Evolutionary conservation across 2,888 invertebrate species (phyloP).

Genomic region (Diarsia mendica): DNA sequence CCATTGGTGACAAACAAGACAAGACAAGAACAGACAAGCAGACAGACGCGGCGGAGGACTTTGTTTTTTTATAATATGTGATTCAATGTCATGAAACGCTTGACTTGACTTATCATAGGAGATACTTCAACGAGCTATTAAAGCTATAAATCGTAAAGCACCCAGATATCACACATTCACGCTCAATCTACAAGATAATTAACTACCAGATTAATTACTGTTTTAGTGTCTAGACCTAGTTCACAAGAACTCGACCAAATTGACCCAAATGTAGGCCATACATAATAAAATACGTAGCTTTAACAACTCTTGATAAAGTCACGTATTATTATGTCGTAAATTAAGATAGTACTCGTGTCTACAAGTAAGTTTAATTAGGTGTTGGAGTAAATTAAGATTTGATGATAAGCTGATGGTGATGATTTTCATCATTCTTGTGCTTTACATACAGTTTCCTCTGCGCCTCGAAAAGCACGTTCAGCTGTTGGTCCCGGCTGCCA

Average conservation of each 20-base stretch:
- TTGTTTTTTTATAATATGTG: too few species aligned
- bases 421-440: too few species aligned
- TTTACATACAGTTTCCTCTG: too few species aligned
- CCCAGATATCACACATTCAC: constrained; percentile 37
- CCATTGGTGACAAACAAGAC: too few species aligned
- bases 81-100: too few species aligned
- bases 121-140: constrained; percentile 10
- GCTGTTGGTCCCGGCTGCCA: too few species aligned
- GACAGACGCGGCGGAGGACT: too few species aligned
- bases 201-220: constrained; percentile 38
- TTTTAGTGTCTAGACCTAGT: constrained; percentile 35
- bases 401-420: too few species aligned
- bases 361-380: not conserved
- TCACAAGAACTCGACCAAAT: constrained; percentile 6
- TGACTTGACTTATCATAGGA: not conserved
- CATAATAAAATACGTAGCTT: not conserved
- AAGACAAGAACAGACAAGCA: too few species aligned
- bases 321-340: not conserved
- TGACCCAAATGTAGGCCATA: constrained; percentile 8
- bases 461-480: too few species aligned
- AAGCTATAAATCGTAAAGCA: constrained; percentile 37
- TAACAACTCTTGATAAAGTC: not conserved
- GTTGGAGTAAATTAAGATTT: not conserved
- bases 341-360: not conserved
- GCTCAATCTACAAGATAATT: constrained; percentile 40